Percentiles rank a stretch among this genome's conserved stretches.
Conservation (phyloP, 2,797 vertebrate species). For the Mus spretus region DNA sequence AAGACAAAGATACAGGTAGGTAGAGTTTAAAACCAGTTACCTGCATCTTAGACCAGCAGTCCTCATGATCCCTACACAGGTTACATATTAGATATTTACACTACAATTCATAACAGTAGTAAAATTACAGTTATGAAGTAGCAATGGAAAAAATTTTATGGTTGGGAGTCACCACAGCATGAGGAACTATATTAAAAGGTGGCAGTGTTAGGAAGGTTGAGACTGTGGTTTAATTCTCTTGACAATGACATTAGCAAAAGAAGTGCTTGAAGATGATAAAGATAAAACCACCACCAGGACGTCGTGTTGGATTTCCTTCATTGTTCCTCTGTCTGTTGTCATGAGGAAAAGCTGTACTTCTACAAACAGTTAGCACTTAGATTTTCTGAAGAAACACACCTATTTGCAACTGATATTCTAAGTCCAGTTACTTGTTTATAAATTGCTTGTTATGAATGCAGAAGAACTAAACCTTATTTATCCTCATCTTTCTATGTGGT, state of each 20-base stretch:
- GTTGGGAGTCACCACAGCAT: too few relatives aligned
- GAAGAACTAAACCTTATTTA: neutral
- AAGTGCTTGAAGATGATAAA: neutral
- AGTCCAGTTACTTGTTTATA: neutral
- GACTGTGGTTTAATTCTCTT: neutral
- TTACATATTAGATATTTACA: neutral
- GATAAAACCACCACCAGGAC: neutral
- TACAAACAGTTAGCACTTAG: neutral
- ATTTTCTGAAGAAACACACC: neutral
- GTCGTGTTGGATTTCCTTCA: neutral
- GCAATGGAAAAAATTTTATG: neutral
- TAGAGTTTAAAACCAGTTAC: neutral
- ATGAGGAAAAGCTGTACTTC: neutral
- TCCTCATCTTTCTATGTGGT: neutral
- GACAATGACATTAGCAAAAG: neutral
- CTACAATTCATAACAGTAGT: neutral
- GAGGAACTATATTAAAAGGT: neutral
- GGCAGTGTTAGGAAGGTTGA: neutral
- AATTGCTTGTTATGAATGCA: neutral
- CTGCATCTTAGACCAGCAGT: neutral
- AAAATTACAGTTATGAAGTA: neutral
- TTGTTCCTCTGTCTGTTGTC: neutral
- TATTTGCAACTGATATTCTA: neutral
- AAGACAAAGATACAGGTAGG: neutral
- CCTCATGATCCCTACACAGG: neutral